Base-by-base conservation (phyloP, 2,797 vertebrate species). In the Dermochelys coriacea region DNA sequence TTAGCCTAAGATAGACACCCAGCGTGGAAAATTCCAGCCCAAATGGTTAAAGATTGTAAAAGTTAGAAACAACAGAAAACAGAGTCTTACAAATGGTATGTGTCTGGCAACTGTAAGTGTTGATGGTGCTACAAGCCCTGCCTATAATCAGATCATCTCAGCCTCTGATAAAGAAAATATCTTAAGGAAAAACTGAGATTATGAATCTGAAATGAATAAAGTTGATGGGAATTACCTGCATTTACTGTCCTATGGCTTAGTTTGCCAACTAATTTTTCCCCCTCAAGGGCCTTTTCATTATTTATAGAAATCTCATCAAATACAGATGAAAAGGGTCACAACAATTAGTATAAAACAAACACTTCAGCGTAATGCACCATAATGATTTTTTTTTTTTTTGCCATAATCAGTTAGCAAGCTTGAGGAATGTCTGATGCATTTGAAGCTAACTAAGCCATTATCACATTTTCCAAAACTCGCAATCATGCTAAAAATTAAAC, bases 291-390 rank as follows among this genome's bases (percentile, higher is more conserved):
- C 79, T 96, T 97, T 98, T 97, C 97, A 98, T 97, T 97, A 97
- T 90, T 96, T 96, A 95, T 59, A 64, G 83, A 87, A 91, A 95
- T 71, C 93, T 96, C 92, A 93, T 90, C 54, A 82, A 88, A 80
- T 81, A 34, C 89, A 93, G 87, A 94, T 90, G 93, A 95, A 96
- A 96, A 96, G 97, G 97, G 97, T 97, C 95, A 97, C 74, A 95
- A 93, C 86, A 96, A 97, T 98, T 97, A 97, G 94, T 91, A 93
- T 90, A 91, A 97, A 97, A 93, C 96, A 97, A 96, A 98, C 97
- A 95, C 93, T 96, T 95, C 82, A 96, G 84, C 80, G 89, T 80
- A 90, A 82, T 37, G 85, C 41, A 49, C 89, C 88, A 79, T 85
- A 94, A 93, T 34, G 94, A 93, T 96, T 95, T 89, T 95, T 97